These are phyloP conservation scores for Apteryx mantelli DNA, from an alignment of 2,113 vertebrate genomes.

Conservation along the genomic window DNA sequence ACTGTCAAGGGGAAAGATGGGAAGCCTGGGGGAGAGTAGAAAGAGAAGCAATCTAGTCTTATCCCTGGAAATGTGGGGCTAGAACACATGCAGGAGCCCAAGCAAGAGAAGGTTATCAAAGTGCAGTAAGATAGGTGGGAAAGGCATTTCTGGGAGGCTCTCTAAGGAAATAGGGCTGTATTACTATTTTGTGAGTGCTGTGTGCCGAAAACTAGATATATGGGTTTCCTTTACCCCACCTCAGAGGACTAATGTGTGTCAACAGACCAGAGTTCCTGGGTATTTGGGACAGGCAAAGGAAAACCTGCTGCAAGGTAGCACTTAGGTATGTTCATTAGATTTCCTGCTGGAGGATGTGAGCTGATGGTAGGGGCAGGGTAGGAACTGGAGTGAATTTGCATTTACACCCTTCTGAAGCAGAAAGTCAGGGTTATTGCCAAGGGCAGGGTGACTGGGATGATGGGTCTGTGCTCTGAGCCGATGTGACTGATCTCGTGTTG, in stretches of 20 bases:
- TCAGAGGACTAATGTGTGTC: neutral
- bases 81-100: neutral
- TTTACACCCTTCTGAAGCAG: neutral
- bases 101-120: neutral
- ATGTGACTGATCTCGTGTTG: neutral
- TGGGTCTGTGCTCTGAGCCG: neutral
- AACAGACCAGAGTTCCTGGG: neutral
- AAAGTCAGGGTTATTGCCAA: neutral
- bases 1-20: neutral
- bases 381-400: neutral
- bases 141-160: neutral
- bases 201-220: neutral
- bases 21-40: neutral
- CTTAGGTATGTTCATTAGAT: neutral
- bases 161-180: neutral
- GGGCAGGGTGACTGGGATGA: neutral
- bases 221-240: neutral
- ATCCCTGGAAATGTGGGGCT: neutral
- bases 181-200: neutral
- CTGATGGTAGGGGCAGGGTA: neutral
- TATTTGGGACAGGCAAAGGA: neutral
- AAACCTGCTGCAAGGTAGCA: neutral
- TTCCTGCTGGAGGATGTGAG: neutral
- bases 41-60: neutral
- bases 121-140: neutral